Evolutionary conservation across 2,888 invertebrate genomes (phyloP).

Genomic region (Empis stercorea): DNA sequence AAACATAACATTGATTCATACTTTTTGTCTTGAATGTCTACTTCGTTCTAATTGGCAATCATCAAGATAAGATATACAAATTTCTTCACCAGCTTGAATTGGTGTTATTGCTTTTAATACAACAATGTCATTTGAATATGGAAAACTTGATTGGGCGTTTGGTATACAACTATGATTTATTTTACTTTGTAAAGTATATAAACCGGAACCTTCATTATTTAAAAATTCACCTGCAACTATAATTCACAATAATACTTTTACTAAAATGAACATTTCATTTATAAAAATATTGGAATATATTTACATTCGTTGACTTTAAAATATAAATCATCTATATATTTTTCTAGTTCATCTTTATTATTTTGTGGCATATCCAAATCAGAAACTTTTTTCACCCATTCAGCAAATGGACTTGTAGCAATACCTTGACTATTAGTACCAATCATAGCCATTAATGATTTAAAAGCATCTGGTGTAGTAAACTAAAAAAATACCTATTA

Average conservation of each 20-base stretch:
- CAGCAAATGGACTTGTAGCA: constrained; percentile 77
- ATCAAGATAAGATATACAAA: constrained; percentile 81
- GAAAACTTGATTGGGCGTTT: constrained; percentile 76
- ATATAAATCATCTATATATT: constrained; percentile 70
- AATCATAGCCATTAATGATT: constrained; percentile 48
- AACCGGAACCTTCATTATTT: constrained; percentile 84
- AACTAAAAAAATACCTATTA: constrained; percentile 37
- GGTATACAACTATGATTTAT: constrained; percentile 88
- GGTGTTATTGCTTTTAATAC: constrained; percentile 57
- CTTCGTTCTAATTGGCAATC: constrained; percentile 70
- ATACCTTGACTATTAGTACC: constrained; percentile 95
- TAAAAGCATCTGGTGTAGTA: constrained; percentile 74
- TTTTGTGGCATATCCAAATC: constrained; percentile 51
- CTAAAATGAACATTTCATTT: neutral
- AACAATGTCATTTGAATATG: constrained; percentile 64
- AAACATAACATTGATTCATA: constrained; percentile 20
- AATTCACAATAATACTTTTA: neutral
- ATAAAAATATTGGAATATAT: constrained; percentile 5
- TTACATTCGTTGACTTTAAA: constrained; percentile 68
- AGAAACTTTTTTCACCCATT: constrained; percentile 71
- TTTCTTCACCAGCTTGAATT: constrained; percentile 73
- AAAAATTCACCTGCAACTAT: constrained; percentile 51
- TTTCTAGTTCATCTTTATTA: constrained; percentile 55
- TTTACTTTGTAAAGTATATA: constrained; percentile 74
- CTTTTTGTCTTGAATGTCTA: constrained; percentile 76